These are phyloP conservation scores for Takifugu rubripes DNA, from an alignment of 2,797 vertebrate species.

Conservation along the genomic window DNA sequence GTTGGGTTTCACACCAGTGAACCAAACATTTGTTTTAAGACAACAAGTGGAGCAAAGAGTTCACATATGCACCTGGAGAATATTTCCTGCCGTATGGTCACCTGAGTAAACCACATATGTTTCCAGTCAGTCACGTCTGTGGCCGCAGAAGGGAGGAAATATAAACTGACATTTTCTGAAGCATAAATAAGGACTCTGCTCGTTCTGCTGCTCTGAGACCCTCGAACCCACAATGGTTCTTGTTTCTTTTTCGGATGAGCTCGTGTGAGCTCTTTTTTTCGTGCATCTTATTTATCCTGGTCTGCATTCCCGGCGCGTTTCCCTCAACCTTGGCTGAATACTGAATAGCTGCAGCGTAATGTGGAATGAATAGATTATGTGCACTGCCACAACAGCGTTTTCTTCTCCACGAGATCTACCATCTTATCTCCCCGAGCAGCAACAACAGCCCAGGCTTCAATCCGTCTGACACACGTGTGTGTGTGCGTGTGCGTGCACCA, in stretches of 20 bases:
- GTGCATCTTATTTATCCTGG: slow-evolving; percentile 46
- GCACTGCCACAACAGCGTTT: slow-evolving; percentile 35
- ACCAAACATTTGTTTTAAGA: too few species aligned
- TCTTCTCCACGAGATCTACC: slow-evolving; percentile 38
- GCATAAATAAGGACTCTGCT: too few species aligned
- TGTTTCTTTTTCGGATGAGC: too few species aligned
- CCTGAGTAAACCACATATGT: too few species aligned
- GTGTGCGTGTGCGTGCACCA: background rate
- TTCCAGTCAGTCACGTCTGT: too few species aligned
- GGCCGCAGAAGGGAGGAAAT: background rate
- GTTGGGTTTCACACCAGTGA: too few species aligned
- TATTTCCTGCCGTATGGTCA: too few species aligned
- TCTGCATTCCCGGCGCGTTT: slow-evolving; percentile 53
- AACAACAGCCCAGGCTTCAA: slow-evolving; percentile 22
- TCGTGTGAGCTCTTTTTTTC: too few species aligned
- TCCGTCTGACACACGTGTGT: background rate
- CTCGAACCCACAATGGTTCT: slow-evolving; percentile 43
- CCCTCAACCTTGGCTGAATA: slow-evolving; percentile 63
- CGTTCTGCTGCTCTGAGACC: slow-evolving; percentile 21
- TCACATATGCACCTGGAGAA: too few species aligned
- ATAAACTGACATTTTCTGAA: background rate
- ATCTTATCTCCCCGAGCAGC: slow-evolving; percentile 35
- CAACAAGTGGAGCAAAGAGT: too few species aligned
- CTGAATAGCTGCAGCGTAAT: slow-evolving; percentile 60
- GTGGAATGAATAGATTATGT: slow-evolving; percentile 52